Evolutionary conservation across 2,888 invertebrate species (phyloP).

Genomic region (Chloroclysta siterata): DNA sequence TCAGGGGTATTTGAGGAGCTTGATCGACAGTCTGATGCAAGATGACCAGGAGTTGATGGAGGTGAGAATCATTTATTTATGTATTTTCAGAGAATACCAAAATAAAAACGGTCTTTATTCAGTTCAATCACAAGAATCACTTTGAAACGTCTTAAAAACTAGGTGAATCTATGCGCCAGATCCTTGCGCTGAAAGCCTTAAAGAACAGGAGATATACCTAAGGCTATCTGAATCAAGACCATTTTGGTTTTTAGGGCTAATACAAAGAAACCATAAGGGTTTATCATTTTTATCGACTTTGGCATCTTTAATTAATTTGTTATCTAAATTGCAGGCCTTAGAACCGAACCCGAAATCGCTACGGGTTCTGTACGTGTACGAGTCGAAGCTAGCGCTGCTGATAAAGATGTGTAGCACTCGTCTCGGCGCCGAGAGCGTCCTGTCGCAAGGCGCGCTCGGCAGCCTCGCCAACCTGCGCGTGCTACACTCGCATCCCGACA

Average conservation of each 20-base stretch:
- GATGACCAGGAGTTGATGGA: constrained; percentile 88
- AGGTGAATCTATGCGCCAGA: too few relatives aligned
- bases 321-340: constrained; percentile 71
- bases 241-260: too few relatives aligned
- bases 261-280: too few relatives aligned
- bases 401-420: constrained; percentile 88
- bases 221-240: too few relatives aligned
- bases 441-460: constrained; percentile 90
- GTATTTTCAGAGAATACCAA: too few relatives aligned
- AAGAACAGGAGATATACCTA: too few relatives aligned
- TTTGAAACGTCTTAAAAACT: too few relatives aligned
- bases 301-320: too few relatives aligned
- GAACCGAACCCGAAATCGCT: constrained; percentile 88
- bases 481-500: constrained; percentile 90
- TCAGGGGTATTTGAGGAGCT: constrained; percentile 90
- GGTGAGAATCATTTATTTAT: constrained; percentile 49
- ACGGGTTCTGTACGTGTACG: constrained; percentile 92
- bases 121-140: too few relatives aligned
- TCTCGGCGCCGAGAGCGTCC: constrained; percentile 88
- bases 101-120: too few relatives aligned
- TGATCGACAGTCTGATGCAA: constrained; percentile 91
- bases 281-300: too few relatives aligned
- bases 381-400: constrained; percentile 93
- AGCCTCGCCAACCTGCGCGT: constrained; percentile 88
- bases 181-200: too few relatives aligned